Evolutionary conservation across 2,113 vertebrate genomes (phyloP).

Genomic region (Onychostoma macrolepis): DNA sequence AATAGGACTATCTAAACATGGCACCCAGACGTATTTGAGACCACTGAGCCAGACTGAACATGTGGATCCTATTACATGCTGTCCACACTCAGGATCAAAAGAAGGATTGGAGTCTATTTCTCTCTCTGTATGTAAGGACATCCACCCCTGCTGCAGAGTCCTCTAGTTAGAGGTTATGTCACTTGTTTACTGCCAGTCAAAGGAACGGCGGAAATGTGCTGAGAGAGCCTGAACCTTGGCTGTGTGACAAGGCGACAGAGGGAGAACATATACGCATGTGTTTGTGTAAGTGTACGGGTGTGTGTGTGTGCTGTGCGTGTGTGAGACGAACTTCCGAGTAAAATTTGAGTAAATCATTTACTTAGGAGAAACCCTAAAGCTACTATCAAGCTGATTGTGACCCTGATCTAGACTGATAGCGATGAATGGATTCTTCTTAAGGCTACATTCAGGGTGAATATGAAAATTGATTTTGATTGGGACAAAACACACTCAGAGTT

Average conservation of each 20-base stretch:
- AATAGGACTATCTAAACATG: slow-evolving; percentile 14
- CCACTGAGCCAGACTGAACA: slow-evolving; percentile 5
- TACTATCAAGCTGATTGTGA: slow-evolving; percentile 1
- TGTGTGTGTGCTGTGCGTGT: neutral
- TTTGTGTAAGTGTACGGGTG: neutral
- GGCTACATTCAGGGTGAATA: slow-evolving; percentile 7
- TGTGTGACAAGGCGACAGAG: slow-evolving; percentile 31
- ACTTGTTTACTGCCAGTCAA: slow-evolving; percentile 50
- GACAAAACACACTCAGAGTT: neutral
- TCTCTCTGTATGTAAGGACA: slow-evolving; percentile 27
- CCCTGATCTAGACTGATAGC: slow-evolving; percentile 8
- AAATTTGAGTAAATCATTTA: slow-evolving; percentile 37
- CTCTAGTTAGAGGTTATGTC: slow-evolving; percentile 43
- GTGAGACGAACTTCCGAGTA: neutral
- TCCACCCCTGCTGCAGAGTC: slow-evolving; percentile 24
- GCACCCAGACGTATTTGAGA: neutral
- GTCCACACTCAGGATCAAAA: slow-evolving; percentile 26
- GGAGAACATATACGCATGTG: slow-evolving; percentile 4
- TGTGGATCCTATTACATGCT: slow-evolving; percentile 36
- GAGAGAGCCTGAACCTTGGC: slow-evolving; percentile 36
- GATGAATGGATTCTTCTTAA: slow-evolving; percentile 29
- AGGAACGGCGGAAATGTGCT: slow-evolving; percentile 45
- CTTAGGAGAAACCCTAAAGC: slow-evolving; percentile 9
- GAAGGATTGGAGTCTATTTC: slow-evolving; percentile 34
- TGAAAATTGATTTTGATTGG: slow-evolving; percentile 6